Evolutionary conservation across 2,113 vertebrate species (phyloP), one percentile per base, ranked within the genome.

Genomic region (Spilogale gracilis): DNA sequence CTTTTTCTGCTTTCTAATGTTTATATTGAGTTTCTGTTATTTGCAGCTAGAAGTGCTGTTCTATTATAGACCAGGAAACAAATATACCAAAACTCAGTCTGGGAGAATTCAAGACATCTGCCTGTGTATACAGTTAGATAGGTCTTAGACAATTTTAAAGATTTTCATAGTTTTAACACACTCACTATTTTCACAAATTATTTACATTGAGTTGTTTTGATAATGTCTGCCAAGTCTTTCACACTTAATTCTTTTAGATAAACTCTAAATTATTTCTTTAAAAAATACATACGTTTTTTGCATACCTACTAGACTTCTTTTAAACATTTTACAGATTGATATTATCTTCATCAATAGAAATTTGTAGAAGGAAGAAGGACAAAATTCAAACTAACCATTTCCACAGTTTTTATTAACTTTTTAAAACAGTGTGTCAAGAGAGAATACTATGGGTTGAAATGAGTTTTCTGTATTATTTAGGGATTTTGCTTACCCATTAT

Each of bases 81-180:
- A 92, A 94, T 45, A 86, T 11, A 91, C 14, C 21, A 71, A 91
- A 74, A 76, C 38, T 50, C 1, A 43, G 32, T 81, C 11, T 25
- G 12, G 11, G n/a, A 83, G 81, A 95, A 82, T 60, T 78, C 78
- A 89, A 95, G 32, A 17, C 45, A 50, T n/a, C 11, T 60, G 25
- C 14, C 79, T 54, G 8, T 48, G n/a, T 91, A 30, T 58, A 30
- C 12, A 94, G 27, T 63, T 81, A 87, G 56, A 10, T n/a, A 80
- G 20, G 45, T 90, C 45, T 82, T 71, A 82, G 17, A 32, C 38
- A 88, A 52, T 86, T 74, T 45, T 60, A 63, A 94, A 56, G 6
- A n/a, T 58, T 84, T 95, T 90, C 74, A 90, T 63, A 60, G 13
- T 63, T 80, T 95, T n/a, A 89, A 54, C 67, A 97, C 43, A 63